Percentiles rank a stretch among this genome's conserved stretches.
Conservation (phyloP, 2,888 invertebrate species). For the Celastrina argiolus region DNA sequence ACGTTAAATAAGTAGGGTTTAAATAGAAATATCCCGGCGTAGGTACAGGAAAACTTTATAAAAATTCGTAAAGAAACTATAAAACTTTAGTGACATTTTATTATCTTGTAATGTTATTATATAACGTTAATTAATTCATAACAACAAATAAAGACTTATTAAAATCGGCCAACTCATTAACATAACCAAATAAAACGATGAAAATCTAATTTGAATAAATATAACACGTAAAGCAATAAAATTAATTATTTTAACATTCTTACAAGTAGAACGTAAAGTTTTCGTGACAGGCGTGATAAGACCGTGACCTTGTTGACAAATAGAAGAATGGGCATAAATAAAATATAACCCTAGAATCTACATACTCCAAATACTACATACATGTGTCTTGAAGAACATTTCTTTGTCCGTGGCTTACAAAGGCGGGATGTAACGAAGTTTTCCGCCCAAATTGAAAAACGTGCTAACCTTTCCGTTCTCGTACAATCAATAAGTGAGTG, state of each 20-base stretch:
- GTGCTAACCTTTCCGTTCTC: background rate
- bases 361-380: background rate
- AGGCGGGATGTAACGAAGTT: constrained; percentile 8
- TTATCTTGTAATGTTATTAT: too few relatives aligned
- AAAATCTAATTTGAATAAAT: background rate
- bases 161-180: background rate
- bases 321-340: background rate
- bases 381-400: background rate
- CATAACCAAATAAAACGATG: background rate
- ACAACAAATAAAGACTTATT: background rate
- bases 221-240: background rate
- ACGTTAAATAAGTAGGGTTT: too few relatives aligned
- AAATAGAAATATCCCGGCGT: too few relatives aligned
- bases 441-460: constrained; percentile 6
- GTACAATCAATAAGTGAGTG: background rate
- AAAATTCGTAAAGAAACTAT: too few relatives aligned
- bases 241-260: constrained; percentile 3
- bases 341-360: background rate
- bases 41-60: too few relatives aligned
- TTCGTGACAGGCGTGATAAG: background rate
- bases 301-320: background rate
- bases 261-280: background rate
- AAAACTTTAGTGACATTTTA: too few relatives aligned
- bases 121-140: background rate
- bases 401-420: background rate